Evolutionary conservation across 2,113 vertebrate species (phyloP).

Genomic region (Noturus placidus): DNA sequence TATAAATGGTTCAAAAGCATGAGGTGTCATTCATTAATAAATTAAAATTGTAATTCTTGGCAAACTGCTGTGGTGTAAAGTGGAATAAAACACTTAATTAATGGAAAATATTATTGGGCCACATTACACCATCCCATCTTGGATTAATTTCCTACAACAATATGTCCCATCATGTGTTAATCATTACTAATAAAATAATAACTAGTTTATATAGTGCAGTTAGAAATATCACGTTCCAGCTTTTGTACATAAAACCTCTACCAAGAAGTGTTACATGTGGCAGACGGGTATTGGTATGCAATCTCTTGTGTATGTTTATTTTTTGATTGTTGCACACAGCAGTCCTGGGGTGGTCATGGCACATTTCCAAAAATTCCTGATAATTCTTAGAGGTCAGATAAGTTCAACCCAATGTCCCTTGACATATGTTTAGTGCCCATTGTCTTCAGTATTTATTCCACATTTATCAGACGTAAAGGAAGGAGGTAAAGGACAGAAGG

Average conservation of each 20-base stretch:
- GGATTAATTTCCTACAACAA: neutral
- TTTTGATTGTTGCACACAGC: neutral
- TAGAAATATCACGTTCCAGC: neutral
- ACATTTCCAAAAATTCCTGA: slow-evolving; percentile 20
- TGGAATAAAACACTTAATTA: neutral
- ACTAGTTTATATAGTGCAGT: neutral
- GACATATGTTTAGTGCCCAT: slow-evolving; percentile 39
- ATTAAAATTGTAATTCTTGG: neutral
- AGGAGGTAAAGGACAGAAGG: slow-evolving; percentile 39
- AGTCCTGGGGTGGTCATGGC: neutral
- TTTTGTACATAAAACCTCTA: neutral
- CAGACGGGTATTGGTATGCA: neutral
- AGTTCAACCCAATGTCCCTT: slow-evolving; percentile 33
- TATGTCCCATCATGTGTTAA: neutral
- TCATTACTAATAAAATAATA: neutral
- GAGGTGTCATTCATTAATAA: neutral
- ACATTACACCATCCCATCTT: neutral
- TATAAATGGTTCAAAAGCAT: neutral
- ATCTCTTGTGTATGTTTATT: neutral
- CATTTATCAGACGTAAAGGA: slow-evolving; percentile 41
- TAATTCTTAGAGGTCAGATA: slow-evolving; percentile 22
- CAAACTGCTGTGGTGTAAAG: neutral
- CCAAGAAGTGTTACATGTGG: neutral
- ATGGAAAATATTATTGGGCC: neutral
- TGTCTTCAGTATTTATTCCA: slow-evolving; percentile 38